Conservation (phyloP, 35 echinoderm and acorn worm species). For the Amphiura filiformis region DNA sequence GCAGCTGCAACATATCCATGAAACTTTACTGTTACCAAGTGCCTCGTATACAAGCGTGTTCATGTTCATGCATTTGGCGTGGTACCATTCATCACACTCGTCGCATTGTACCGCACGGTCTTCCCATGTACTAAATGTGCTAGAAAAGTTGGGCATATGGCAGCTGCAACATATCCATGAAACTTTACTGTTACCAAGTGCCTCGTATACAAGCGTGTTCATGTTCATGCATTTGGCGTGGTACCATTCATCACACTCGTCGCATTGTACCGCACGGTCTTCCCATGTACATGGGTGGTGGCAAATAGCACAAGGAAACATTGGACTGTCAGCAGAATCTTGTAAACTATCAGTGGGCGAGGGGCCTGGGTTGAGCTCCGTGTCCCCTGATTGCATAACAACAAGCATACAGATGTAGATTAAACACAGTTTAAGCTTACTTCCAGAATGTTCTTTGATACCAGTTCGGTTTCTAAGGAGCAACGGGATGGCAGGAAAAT, state of each 20-base stretch:
- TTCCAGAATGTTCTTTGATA: too few species aligned
- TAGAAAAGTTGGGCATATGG: too few species aligned
- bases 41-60: constrained; percentile 36
- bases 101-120: constrained; percentile 38
- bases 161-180: too few species aligned
- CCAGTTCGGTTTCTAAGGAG: too few species aligned
- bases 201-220: too few species aligned
- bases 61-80: too few species aligned
- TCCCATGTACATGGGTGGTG: constrained; percentile 51
- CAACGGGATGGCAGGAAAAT: background rate
- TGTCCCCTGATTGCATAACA: background rate
- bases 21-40: too few species aligned
- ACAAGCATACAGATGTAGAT: background rate
- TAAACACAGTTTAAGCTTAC: background rate
- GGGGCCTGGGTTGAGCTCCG: background rate
- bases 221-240: too few species aligned
- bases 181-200: too few species aligned
- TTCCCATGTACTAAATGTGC: too few species aligned
- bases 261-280: constrained; percentile 38
- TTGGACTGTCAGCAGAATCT: background rate
- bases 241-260: too few species aligned
- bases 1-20: constrained; percentile 55
- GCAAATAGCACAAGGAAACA: background rate
- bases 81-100: too few species aligned
- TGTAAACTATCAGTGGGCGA: background rate